A percentile compares a stretch with the other conserved stretches of the same genome.
phyloP scores from a whole-genome alignment of 1,140 invertebrate genomes.

The Hyposmocoma kahamanoa region DNA sequence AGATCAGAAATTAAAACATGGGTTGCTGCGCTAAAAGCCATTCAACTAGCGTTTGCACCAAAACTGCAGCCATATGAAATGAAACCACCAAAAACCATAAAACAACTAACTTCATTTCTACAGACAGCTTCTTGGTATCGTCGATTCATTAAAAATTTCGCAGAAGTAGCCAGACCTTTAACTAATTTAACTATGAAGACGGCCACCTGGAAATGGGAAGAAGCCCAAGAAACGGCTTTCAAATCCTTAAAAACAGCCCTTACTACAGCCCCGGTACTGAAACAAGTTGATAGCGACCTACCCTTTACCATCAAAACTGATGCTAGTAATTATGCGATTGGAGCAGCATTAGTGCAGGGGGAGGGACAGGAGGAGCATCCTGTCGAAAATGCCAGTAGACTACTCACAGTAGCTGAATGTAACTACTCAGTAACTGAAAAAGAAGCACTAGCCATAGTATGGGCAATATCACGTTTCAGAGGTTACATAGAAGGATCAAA shows the following conservation, averaged over 20 bases:
- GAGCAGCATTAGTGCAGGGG: constrained; percentile 4
- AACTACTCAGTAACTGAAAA: constrained; percentile 1
- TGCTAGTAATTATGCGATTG: constrained; percentile 1
- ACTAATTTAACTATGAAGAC: constrained; percentile 33
- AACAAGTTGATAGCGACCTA: constrained; percentile 15
- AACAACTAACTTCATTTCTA: constrained; percentile 23
- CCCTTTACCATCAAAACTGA: constrained; percentile 11
- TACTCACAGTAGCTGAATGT: background rate
- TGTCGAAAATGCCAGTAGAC: constrained; percentile 16
- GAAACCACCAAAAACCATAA: constrained; percentile 19
- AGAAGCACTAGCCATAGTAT: constrained; percentile 1
- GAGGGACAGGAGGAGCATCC: background rate
- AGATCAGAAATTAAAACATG: constrained; percentile 36
- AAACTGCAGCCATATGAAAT: background rate
- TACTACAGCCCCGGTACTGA: constrained; percentile 16
- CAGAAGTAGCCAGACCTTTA: constrained; percentile 37
- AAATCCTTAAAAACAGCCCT: constrained; percentile 8
- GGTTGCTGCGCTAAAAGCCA: constrained; percentile 26
- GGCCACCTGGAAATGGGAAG: constrained; percentile 21
- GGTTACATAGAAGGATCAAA: constrained; percentile 44
- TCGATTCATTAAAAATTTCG: constrained; percentile 42
- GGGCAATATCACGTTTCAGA: constrained; percentile 26
- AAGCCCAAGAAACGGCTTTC: constrained; percentile 14
- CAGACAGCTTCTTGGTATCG: constrained; percentile 39
- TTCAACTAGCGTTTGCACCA: constrained; percentile 25